Conservation (phyloP, 2,113 vertebrate genomes). For the Ochotona curzoniae region DNA sequence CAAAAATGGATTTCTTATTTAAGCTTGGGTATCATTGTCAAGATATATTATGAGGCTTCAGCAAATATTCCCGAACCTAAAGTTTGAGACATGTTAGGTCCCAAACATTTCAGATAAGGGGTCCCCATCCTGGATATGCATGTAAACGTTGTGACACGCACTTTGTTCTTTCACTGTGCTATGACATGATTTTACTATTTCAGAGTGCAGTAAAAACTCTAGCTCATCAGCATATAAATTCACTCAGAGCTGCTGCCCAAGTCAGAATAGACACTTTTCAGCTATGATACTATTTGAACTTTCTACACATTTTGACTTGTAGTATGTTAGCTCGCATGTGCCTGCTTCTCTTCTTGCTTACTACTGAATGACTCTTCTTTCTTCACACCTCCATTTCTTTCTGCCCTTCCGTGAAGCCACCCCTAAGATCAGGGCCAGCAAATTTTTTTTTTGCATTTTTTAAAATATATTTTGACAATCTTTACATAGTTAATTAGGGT, state of each 20-base stretch:
- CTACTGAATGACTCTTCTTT: background rate
- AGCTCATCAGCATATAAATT: background rate
- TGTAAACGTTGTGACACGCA: background rate
- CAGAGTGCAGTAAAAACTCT: background rate
- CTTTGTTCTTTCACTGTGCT: background rate
- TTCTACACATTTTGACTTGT: background rate
- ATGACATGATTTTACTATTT: background rate
- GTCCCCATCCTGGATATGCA: background rate
- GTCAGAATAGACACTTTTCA: background rate
- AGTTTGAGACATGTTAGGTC: background rate
- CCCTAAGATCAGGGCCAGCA: background rate
- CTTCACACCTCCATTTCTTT: background rate
- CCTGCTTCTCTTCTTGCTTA: constrained; percentile 8
- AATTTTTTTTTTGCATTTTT: too few species aligned
- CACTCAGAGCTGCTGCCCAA: background rate
- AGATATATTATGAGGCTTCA: background rate
- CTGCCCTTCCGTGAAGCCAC: background rate
- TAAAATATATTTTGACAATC: too few species aligned
- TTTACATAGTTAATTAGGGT: too few species aligned
- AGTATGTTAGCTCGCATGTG: background rate
- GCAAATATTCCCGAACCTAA: background rate
- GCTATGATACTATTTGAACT: background rate
- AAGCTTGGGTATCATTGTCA: background rate
- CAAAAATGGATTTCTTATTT: background rate
- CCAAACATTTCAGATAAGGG: background rate